Conservation (phyloP, 1,140 invertebrate species). For the Meteorus sp. region DNA sequence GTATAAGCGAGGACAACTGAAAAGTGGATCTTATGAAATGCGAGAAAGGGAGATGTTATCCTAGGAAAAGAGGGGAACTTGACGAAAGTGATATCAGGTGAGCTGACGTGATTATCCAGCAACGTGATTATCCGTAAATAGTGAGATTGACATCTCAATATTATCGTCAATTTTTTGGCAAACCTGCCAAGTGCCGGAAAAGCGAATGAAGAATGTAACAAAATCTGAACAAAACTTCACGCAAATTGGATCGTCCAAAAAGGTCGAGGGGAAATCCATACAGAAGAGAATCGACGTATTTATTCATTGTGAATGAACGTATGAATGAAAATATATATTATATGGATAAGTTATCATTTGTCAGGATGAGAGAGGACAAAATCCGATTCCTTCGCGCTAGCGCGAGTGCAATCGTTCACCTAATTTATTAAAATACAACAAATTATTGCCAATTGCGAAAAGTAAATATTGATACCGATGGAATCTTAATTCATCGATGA, state of each 20-base stretch:
- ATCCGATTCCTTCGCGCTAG: conserved; percentile 17
- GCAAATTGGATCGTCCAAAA: conserved; percentile 1
- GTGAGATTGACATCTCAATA: neutral
- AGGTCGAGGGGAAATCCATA: conserved; percentile 5
- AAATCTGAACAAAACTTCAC: neutral
- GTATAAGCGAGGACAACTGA: neutral
- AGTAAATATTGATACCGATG: neutral
- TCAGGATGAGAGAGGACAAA: conserved; percentile 18
- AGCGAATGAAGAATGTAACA: too few species aligned
- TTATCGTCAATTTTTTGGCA: conserved; percentile 1
- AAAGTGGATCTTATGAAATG: neutral
- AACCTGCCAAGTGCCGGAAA: neutral
- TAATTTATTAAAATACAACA: conserved; percentile 3
- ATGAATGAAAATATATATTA: conserved; percentile 13
- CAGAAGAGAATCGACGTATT: conserved; percentile 14
- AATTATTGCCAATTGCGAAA: neutral
- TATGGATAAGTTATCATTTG: conserved; percentile 18
- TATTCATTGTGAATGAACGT: conserved; percentile 20
- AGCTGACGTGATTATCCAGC: conserved; percentile 2
- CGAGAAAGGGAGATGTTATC: neutral
- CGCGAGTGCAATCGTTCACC: conserved; percentile 16
- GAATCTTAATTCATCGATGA: too few species aligned
- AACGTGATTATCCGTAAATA: neutral
- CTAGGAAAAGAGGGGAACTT: neutral
- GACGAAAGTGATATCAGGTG: neutral